Evolutionary conservation across 2,888 invertebrate species (phyloP), one percentile per base, ranked within the genome.

Genomic region (Plebejus anna): DNA sequence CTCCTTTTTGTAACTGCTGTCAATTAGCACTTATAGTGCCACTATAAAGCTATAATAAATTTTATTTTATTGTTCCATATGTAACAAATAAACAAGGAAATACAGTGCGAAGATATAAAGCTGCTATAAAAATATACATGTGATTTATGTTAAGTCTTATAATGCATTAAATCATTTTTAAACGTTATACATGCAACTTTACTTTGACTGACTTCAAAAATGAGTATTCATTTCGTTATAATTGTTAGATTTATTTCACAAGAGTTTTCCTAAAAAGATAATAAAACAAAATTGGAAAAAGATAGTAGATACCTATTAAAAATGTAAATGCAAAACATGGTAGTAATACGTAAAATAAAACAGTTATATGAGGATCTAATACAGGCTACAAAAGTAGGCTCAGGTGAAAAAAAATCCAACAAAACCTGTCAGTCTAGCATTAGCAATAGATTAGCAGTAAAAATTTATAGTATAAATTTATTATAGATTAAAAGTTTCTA

Each of bases 151-250:
- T 32, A 9, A 66, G 13, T 36, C 32, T 66, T 16, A 66, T 55
- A 55, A 16, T 66, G 66, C 32, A 32, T 66, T 66, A 66, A 66
- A 66, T 66, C 66, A 66, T 9, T 36, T 66, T 66, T 66, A 66
- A 66, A 66, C 32, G 13, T 66, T 32, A 5, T 13, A 66, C 32
- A 66, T 32, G 66, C 47, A 47, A 47, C 47, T 47, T 47, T 47
- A 11, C 11, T 47, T 47, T 47, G 9, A 42, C 9, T 42, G 47
- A 47, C 47, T 47, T 2, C 9, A 47, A 47, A 47, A 47, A 47
- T 47, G 47, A 47, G 47, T 9, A 47, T 47, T 9, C 9, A 42
- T 42, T 42, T 4, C 36, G 5, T 42, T 42, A 42, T 9, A 2
- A 7, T 7, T 42, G 42, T 42, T 42, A 7, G 9, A 42, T 42